A percentile compares a stretch with the other conserved stretches of the same genome.
phyloP scores from a whole-genome alignment of 2,797 vertebrate genomes.

The Phylloscopus collybita region DNA sequence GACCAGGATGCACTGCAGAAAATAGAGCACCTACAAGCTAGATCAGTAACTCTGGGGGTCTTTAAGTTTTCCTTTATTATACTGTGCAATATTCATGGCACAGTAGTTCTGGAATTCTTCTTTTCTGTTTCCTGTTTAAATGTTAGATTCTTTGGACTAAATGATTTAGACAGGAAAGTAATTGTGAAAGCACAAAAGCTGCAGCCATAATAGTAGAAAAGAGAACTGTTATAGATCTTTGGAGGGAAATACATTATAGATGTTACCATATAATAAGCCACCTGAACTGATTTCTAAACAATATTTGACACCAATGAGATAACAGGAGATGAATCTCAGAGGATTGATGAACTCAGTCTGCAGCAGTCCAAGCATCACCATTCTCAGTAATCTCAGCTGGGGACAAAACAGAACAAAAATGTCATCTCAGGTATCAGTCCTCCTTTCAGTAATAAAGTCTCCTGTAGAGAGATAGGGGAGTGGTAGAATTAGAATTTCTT shows the following conservation, averaged over 20 bases:
- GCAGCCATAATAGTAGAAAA: background rate
- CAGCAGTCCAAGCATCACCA: background rate
- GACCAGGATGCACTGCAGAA: background rate
- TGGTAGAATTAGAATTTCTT: background rate
- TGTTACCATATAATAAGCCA: background rate
- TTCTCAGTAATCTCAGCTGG: background rate
- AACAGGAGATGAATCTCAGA: background rate
- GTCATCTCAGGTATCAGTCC: background rate
- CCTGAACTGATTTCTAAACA: background rate
- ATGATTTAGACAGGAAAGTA: background rate
- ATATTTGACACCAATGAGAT: background rate
- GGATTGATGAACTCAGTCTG: background rate
- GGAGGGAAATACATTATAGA: background rate
- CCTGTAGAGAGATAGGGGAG: background rate
- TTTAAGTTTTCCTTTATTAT: background rate
- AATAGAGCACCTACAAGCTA: background rate
- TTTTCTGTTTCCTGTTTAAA: background rate
- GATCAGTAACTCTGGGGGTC: background rate
- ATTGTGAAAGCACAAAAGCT: slow-evolving; percentile 7
- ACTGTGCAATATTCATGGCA: background rate
- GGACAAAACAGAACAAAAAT: background rate
- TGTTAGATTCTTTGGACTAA: background rate
- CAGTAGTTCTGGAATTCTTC: background rate
- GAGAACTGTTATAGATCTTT: background rate
- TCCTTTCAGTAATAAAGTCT: background rate